Evolutionary conservation across 2,797 vertebrate species (phyloP).

Genomic region (Nyctalus aviator): DNA sequence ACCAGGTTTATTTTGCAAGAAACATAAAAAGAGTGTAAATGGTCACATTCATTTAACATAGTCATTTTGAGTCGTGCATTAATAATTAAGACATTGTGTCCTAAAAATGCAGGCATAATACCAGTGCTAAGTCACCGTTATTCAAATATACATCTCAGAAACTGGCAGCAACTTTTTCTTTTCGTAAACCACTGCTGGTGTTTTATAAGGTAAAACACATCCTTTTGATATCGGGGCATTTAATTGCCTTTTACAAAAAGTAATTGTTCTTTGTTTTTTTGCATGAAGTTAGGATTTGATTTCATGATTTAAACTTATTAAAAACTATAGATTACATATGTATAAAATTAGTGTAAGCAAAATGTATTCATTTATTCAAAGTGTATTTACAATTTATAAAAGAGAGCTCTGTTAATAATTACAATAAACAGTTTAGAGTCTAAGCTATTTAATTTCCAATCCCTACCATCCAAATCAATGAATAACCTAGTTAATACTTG

Average conservation of each 20-base stretch:
- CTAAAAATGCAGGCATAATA: constrained; percentile 59
- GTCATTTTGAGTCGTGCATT: constrained; percentile 64
- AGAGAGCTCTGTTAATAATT: background rate
- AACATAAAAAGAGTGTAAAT: constrained; percentile 60
- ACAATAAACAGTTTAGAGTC: background rate
- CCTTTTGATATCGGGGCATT: constrained; percentile 28
- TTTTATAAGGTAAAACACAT: constrained; percentile 59
- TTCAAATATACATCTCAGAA: constrained; percentile 58
- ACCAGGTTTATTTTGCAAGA: constrained; percentile 57
- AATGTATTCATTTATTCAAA: background rate
- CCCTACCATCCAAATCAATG: background rate
- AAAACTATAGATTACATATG: background rate
- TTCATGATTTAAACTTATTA: constrained; percentile 54
- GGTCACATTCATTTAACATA: constrained; percentile 62
- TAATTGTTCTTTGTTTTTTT: constrained; percentile 66
- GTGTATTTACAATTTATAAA: constrained; percentile 3
- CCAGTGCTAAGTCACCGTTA: constrained; percentile 41
- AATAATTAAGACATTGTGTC: constrained; percentile 76
- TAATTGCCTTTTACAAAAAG: constrained; percentile 73
- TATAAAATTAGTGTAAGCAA: background rate
- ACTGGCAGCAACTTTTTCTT: background rate
- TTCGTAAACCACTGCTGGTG: constrained; percentile 35
- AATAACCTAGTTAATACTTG: background rate
- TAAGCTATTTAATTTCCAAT: constrained; percentile 15
- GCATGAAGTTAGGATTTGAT: constrained; percentile 65